phyloP scores from a whole-genome alignment of 1,140 invertebrate genomes.

The Tetranychus cinnabarinus region DNA sequence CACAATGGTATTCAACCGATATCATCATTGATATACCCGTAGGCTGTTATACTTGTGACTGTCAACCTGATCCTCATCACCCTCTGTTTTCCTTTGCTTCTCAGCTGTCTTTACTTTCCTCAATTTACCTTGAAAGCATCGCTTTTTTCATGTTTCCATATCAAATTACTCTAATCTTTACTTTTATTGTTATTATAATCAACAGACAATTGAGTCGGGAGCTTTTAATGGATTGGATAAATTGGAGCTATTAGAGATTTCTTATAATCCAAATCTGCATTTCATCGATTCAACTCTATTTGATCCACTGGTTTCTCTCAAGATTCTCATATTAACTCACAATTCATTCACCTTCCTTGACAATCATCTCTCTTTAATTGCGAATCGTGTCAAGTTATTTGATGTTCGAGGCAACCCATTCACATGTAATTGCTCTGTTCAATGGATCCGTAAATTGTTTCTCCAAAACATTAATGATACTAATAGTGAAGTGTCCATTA shows the following conservation, averaged over 20 bases:
- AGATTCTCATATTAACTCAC: background rate
- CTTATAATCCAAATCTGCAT: background rate
- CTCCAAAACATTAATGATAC: background rate
- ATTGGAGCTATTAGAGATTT: background rate
- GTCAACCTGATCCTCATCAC: no score
- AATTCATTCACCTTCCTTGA: background rate
- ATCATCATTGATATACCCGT: no score
- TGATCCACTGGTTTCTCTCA: background rate
- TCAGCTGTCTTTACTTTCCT: no score
- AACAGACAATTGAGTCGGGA: background rate
- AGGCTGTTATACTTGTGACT: no score
- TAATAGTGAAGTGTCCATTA: background rate
- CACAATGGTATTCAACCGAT: no score
- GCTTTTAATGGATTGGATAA: background rate
- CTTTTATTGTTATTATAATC: background rate
- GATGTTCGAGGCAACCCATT: background rate
- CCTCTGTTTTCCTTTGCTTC: no score
- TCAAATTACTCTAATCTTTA: background rate
- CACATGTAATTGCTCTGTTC: background rate
- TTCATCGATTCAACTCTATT: background rate
- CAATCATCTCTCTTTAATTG: background rate
- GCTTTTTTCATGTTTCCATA: no score
- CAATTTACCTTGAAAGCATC: no score
- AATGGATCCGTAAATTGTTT: background rate
- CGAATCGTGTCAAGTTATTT: background rate